Evolutionary conservation across 2,888 invertebrate genomes (phyloP).

Genomic region (Mythimna lalbum): DNA sequence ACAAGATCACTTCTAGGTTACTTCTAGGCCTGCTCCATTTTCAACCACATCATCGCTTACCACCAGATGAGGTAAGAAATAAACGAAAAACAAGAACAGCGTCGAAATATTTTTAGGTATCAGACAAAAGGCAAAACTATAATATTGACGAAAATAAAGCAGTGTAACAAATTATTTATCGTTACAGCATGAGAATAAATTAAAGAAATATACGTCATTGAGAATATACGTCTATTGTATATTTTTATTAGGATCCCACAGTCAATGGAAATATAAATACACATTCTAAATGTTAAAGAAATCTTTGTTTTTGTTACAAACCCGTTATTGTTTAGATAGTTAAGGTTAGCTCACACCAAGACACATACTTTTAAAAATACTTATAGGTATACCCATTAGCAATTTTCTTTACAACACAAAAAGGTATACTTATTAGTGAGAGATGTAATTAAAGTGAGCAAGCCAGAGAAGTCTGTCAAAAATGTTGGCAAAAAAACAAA

Average conservation of each 20-base stretch:
- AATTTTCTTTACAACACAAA: too few species aligned
- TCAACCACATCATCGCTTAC: too few species aligned
- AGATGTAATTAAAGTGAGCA: too few species aligned
- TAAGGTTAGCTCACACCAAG: background rate
- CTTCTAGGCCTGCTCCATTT: too few species aligned
- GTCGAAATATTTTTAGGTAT: background rate
- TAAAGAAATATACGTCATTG: background rate
- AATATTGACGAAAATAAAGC: background rate
- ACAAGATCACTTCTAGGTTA: too few species aligned
- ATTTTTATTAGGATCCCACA: background rate
- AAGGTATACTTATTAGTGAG: too few species aligned
- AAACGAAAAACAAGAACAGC: too few species aligned
- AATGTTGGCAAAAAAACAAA: too few species aligned
- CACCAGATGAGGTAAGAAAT: too few species aligned
- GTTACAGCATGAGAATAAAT: background rate
- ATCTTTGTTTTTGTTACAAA: background rate
- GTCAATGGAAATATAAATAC: background rate
- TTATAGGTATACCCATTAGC: too few species aligned
- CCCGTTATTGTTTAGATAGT: background rate
- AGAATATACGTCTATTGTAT: background rate
- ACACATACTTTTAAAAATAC: too few species aligned
- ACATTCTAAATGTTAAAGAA: background rate
- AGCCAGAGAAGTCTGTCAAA: too few species aligned
- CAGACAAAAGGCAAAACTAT: background rate
- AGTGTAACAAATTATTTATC: background rate